Conservation (phyloP, 1,140 invertebrate genomes). For the Paraescarpia echinospica region DNA sequence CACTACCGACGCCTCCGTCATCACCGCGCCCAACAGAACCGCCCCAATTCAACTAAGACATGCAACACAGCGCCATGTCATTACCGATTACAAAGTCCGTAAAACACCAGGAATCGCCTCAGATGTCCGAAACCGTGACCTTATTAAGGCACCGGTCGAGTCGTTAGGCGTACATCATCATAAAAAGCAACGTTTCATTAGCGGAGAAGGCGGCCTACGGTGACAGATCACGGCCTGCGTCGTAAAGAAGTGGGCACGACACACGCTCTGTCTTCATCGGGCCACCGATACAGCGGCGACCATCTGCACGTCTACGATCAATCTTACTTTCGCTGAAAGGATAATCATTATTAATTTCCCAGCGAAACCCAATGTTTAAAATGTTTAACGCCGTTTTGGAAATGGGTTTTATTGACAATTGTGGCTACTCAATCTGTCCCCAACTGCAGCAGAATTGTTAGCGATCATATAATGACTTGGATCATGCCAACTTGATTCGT, state of each 20-base stretch:
- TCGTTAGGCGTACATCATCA: neutral
- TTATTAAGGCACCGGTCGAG: neutral
- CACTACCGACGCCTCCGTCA: neutral
- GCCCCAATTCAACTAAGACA: neutral
- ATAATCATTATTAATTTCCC: neutral
- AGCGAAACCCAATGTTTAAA: neutral
- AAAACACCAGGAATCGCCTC: neutral
- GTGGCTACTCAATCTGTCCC: neutral
- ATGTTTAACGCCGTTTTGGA: neutral
- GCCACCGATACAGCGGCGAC: neutral
- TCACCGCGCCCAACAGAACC: too few relatives aligned
- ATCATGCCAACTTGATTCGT: neutral
- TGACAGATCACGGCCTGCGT: neutral
- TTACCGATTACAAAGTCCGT: neutral
- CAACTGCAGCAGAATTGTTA: neutral
- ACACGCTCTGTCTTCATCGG: neutral
- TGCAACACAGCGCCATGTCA: neutral
- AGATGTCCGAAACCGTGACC: neutral
- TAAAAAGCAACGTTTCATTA: slow-evolving; percentile 6
- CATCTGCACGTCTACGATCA: neutral
- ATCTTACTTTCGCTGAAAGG: neutral
- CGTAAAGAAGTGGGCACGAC: neutral
- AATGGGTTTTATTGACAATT: neutral
- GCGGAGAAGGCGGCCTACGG: neutral
- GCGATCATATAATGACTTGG: neutral